Percentiles rank a stretch among this genome's conserved stretches.
These are phyloP conservation scores for Drosophila monieri DNA, from an alignment of 2,888 invertebrate species.

Conservation along the genomic window DNA sequence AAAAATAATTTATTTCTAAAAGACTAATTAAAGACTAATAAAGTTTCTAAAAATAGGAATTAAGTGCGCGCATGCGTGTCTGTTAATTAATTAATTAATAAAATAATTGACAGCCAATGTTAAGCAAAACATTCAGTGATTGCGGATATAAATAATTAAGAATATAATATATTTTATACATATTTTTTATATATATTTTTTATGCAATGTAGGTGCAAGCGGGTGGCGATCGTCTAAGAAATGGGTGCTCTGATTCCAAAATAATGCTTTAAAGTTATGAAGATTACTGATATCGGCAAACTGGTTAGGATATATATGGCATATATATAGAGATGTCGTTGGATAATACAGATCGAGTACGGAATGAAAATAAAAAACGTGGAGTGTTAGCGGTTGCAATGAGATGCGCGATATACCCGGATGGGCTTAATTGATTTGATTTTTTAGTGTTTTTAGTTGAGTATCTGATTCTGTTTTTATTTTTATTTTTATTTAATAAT, in stretches of 20 bases:
- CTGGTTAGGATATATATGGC: not conserved
- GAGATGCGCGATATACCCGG: conserved; percentile 24
- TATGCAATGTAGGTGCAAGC: conserved; percentile 7
- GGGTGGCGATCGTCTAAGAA: not conserved
- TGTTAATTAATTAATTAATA: not conserved
- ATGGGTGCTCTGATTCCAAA: conserved; percentile 33
- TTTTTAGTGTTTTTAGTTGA: conserved; percentile 16
- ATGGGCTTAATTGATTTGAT: conserved; percentile 31
- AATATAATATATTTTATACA: conserved; percentile 3
- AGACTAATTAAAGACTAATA: not conserved
- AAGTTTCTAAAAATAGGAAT: not conserved
- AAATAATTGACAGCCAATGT: not conserved
- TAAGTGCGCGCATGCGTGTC: conserved; percentile 49
- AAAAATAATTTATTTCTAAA: no score
- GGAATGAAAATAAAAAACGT: conserved; percentile 13
- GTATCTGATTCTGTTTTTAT: conserved; percentile 4
- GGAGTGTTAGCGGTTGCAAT: conserved; percentile 40
- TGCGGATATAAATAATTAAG: conserved; percentile 4
- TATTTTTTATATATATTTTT: conserved; percentile 10
- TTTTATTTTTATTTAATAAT: conserved; percentile 7
- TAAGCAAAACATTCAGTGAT: conserved; percentile 51
- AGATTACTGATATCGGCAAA: conserved; percentile 13
- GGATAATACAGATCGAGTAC: conserved; percentile 22
- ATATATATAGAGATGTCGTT: conserved; percentile 7
- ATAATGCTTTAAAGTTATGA: conserved; percentile 31